These are phyloP conservation scores for Lepidurus couesii DNA, from an alignment of 1,140 invertebrate species.

Conservation along the genomic window DNA sequence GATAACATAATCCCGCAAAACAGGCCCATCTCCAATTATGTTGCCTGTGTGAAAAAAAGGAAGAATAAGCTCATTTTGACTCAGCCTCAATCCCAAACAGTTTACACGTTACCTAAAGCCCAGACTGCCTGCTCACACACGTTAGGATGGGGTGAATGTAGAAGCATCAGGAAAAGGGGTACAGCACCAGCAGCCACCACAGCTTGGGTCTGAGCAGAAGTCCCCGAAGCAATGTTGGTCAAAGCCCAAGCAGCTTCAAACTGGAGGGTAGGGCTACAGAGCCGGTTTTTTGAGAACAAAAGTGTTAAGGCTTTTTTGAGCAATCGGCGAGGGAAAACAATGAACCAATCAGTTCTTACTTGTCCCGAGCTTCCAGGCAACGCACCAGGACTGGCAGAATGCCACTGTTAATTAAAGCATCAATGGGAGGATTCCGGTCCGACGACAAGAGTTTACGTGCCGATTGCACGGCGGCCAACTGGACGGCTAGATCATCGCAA, in stretches of 20 bases:
- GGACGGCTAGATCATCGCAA: conserved; percentile 59
- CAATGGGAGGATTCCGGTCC: conserved; percentile 97
- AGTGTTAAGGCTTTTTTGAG: too few species aligned
- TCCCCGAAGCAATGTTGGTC: conserved; percentile 98
- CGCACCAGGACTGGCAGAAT: conserved; percentile 89
- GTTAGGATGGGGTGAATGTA: conserved; percentile 88
- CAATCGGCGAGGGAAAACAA: not conserved
- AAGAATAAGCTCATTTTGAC: not conserved
- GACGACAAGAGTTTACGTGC: conserved; percentile 91
- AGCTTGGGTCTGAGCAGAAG: conserved; percentile 89
- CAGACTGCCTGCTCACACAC: conserved; percentile 99
- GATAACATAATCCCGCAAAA: conserved; percentile 85
- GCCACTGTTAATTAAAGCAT: conserved; percentile 85
- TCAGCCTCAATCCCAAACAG: not conserved
- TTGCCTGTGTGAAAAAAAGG: conserved; percentile 51
- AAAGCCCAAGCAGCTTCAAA: conserved; percentile 99
- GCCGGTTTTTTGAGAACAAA: not conserved
- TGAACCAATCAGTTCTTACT: conserved; percentile 47
- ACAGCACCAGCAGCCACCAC: conserved; percentile 92
- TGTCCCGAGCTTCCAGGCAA: conserved; percentile 76
- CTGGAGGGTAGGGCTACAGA: conserved; percentile 75
- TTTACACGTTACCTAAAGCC: conserved; percentile 69
- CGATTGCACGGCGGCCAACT: conserved; percentile 75
- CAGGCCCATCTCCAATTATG: conserved; percentile 88
- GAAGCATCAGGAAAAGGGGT: conserved; percentile 83